A percentile compares a stretch with the other conserved stretches of the same genome.
Conservation (phyloP, 2,113 vertebrate genomes). For the Leuciscus idus region DNA sequence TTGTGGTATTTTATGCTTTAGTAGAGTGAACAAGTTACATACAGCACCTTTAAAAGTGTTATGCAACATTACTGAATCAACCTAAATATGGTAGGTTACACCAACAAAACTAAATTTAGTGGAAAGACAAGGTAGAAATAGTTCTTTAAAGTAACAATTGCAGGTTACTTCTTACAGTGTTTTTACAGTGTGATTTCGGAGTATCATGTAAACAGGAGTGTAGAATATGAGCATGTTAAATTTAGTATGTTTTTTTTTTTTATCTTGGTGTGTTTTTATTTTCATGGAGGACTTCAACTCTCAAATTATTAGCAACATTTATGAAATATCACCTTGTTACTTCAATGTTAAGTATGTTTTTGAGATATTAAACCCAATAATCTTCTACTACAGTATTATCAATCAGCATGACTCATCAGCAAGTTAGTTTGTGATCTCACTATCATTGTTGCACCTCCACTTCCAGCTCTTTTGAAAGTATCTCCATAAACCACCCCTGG, state of each 20-base stretch:
- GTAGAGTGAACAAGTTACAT: too few species aligned
- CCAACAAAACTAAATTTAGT: not conserved
- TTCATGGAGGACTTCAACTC: not conserved
- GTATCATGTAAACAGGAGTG: too few species aligned
- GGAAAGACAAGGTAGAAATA: not conserved
- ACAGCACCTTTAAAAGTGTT: not conserved
- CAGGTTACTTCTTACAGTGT: not conserved
- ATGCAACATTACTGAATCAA: not conserved
- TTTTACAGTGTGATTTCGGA: too few species aligned
- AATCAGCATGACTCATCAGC: not conserved
- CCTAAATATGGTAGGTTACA: not conserved
- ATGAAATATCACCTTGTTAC: not conserved
- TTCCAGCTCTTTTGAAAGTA: constrained; percentile 58
- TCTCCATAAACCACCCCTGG: constrained; percentile 28
- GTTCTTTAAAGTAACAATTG: not conserved
- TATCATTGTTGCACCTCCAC: constrained; percentile 55
- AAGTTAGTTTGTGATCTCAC: not conserved
- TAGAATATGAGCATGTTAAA: too few species aligned
- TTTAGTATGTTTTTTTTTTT: too few species aligned
- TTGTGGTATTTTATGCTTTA: too few species aligned
- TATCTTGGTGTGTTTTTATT: too few species aligned
- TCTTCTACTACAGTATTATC: not conserved
- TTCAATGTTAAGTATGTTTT: not conserved
- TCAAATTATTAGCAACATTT: not conserved
- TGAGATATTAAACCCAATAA: not conserved